These are phyloP conservation scores for Coleophora deauratella DNA, from an alignment of 2,888 invertebrate genomes.

Conservation along the genomic window DNA sequence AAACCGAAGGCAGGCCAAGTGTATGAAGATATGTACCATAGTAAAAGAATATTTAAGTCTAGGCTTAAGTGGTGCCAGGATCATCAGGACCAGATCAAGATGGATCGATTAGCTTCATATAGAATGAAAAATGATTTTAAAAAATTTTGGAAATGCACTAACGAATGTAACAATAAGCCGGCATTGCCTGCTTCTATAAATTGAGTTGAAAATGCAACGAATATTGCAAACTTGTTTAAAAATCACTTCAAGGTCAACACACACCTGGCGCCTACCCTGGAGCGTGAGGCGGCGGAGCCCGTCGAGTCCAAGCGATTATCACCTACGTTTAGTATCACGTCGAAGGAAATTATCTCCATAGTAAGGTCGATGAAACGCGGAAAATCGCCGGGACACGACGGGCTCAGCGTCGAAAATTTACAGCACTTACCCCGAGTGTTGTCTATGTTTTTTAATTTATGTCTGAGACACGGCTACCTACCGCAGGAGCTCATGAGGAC, in stretches of 20 bases:
- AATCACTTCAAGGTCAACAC: slow-evolving; percentile 1
- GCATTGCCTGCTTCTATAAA: slow-evolving; percentile 6
- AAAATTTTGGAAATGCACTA: slow-evolving; percentile 6
- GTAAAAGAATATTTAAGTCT: slow-evolving; percentile 7
- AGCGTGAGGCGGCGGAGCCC: too few species aligned
- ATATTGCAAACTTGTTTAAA: slow-evolving; percentile 3
- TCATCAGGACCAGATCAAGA: slow-evolving; percentile 7
- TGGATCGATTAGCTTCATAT: slow-evolving; percentile 3
- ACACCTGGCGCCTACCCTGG: too few species aligned
- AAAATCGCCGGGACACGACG: slow-evolving; percentile 23
- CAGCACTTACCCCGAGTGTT: neutral
- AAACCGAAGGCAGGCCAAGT: slow-evolving; percentile 3
- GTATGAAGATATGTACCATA: slow-evolving; percentile 6
- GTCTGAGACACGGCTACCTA: too few species aligned
- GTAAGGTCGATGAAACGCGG: slow-evolving; percentile 17
- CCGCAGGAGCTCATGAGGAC: too few species aligned
- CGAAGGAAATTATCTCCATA: too few species aligned
- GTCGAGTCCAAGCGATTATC: too few species aligned
- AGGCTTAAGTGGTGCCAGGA: slow-evolving; percentile 7
- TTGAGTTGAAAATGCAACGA: neutral
- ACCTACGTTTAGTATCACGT: too few species aligned
- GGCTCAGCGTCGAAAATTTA: slow-evolving; percentile 3
- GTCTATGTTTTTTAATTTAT: too few species aligned
- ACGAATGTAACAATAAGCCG: neutral
- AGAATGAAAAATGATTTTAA: slow-evolving; percentile 1